A percentile compares a stretch with the other conserved stretches of the same genome.
These are phyloP conservation scores for Scolopax rusticola DNA, from an alignment of 2,797 vertebrate species.

Conservation along the genomic window DNA sequence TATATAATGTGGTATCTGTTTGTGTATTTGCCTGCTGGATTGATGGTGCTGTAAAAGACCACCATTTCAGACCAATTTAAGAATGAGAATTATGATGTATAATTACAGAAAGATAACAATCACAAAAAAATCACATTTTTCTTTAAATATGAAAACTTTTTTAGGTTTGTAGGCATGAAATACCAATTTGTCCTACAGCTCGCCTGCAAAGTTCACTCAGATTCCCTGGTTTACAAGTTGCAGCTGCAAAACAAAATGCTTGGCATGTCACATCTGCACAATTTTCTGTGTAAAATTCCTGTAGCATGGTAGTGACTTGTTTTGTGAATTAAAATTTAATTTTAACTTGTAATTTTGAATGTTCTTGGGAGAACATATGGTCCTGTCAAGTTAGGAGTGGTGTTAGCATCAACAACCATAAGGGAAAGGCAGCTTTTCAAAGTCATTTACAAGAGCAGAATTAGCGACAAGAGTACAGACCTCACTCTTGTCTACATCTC, in stretches of 20 bases:
- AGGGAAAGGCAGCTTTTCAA: neutral
- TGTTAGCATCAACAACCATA: neutral
- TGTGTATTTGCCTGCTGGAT: neutral
- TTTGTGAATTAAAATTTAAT: neutral
- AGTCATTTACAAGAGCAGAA: neutral
- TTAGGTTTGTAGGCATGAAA: neutral
- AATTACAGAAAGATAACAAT: neutral
- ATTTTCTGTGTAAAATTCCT: neutral
- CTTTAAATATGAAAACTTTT: neutral
- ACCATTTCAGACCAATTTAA: neutral
- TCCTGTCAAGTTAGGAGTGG: no score
- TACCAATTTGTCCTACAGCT: neutral
- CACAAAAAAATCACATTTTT: neutral
- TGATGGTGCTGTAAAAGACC: neutral
- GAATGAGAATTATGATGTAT: neutral
- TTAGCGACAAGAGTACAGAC: neutral
- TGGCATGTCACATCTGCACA: neutral
- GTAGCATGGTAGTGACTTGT: neutral
- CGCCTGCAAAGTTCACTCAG: neutral
- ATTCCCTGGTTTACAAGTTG: neutral
- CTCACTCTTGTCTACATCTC: neutral
- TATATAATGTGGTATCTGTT: neutral
- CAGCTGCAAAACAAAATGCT: neutral
- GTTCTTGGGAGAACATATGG: neutral
- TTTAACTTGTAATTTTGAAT: neutral